These are phyloP conservation scores for Falco concolor DNA, from an alignment of 2,797 vertebrate species.

Conservation along the genomic window DNA sequence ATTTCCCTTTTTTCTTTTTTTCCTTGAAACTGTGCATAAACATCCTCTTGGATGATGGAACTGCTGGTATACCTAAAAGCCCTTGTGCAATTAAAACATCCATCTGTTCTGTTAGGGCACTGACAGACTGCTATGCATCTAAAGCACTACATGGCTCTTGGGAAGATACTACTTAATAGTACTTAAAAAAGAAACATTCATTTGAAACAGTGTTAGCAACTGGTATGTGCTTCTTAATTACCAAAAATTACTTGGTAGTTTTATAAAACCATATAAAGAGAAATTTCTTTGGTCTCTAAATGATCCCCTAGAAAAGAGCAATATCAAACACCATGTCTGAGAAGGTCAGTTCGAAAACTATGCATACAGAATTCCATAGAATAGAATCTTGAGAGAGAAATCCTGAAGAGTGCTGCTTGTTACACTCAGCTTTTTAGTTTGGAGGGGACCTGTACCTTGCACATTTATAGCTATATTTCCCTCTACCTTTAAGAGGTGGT, in stretches of 20 bases:
- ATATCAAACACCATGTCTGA: neutral
- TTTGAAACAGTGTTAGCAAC: neutral
- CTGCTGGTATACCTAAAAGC: neutral
- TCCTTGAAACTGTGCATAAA: neutral
- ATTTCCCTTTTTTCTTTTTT: neutral
- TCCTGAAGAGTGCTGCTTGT: neutral
- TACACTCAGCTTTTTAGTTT: neutral
- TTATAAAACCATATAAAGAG: neutral
- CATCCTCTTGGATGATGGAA: neutral
- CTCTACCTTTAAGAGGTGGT: neutral
- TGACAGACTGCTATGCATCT: neutral
- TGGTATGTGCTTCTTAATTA: neutral
- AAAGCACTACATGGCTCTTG: neutral
- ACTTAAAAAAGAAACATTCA: neutral
- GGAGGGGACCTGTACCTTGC: neutral
- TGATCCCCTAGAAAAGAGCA: neutral
- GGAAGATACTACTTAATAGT: neutral
- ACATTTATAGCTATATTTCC: neutral
- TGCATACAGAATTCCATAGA: neutral
- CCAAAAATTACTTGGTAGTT: neutral
- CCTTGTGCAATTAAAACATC: constrained; percentile 28
- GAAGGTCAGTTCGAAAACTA: neutral
- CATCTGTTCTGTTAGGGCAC: constrained; percentile 24
- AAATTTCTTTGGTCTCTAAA: neutral
- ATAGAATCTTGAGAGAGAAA: neutral